Base-by-base conservation (phyloP, 2,888 invertebrate species). In the Yponomeuta plumbellus region DNA sequence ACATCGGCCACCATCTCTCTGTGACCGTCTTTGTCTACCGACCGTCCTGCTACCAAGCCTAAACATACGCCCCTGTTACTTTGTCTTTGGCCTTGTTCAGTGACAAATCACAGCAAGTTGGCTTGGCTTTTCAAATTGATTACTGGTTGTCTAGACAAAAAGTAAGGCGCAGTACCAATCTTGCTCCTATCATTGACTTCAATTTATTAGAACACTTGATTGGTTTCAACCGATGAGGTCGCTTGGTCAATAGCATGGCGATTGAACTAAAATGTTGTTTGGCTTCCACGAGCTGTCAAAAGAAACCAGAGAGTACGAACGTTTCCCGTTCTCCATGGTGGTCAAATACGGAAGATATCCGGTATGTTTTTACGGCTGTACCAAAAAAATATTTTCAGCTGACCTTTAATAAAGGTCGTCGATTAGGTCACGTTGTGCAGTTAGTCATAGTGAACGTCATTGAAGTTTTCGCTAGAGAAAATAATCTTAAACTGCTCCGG, bases 341-440 rank as follows among this genome's bases (percentile, higher is more conserved):
- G 13, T 17, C 17, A 17, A 52, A 52, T 1, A 52, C 44, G 44
- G 17, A 52, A 52, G 44, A 52, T 17, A 52, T 52, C 44, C 17
- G 44, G 4, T 52, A 3, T 52, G 17, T 13, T 44, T 13, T 17
- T 52, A 52, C 17, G 17, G 13, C 13, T 52, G 34, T 52, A 52
- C 3, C 17, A 52, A 44, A 44, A 23, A 59, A 10, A 23, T 59
- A 22, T 59, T 59, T 59, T 11, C 21, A 59, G 59, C n/a, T 59
- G 59, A 39, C 62, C 62, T 62, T 39, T 34, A 20, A 11, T 39
- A 20, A 39, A 62, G 62, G 59, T 59, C 23, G 23, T 13, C 59
- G 23, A 21, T 59, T 59, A 22, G 23, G 22, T 23, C 23, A 59
- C 21, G 22, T 11, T 59, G 22, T 21, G 21, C 23, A 59, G 22